Base-by-base conservation (phyloP, 2,113 vertebrate genomes). In the Callipepla californica region DNA sequence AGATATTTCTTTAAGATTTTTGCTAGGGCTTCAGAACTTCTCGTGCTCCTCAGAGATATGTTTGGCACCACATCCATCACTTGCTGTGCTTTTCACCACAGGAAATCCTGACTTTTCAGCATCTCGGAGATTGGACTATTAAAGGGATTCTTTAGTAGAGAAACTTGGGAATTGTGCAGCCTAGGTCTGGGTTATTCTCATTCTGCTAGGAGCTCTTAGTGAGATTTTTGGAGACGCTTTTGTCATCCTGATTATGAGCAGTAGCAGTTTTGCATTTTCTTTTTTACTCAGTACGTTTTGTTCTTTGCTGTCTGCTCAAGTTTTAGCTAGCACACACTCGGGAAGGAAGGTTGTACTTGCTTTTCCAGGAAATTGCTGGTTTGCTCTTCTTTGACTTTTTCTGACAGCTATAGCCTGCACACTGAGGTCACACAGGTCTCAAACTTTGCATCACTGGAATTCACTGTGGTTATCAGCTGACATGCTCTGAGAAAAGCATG, bases 401-500 rank as follows among this genome's bases (percentile, higher is more conserved):
- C 44, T 26, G 59, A 5, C 48, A 11, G 6, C 14, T 42, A 34
- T 28, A 44, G 9, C 17, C n/a, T 28, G 12, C 21, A 16, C 7
- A 3, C 2, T 0, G 1, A 87, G 63, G 19, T 16, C 45, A 48
- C 1, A 0, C 8, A 28, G 32, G 13, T 85, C 22, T 68, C 25
- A 51, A 2, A 14, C 2, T 1, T 2, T 1, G 3, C 26, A 72
- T 57, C 6, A 0, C n/a, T 2, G 12, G 40, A 53, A 36, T 0
- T 45, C 59, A 7, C 45, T 63, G 16, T 55, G 40, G 34, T 44
- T 40, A 9, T 13, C 26, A 32, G 38, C n/a, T 9, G 3, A n/a
- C 17, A 28, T 44, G 4, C 9, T 17, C 5, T 36, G 34, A 13
- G 10, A 74, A 63, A 7, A 42, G 4, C 17, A 13, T 26, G 16